Evolutionary conservation across 2,888 invertebrate genomes (phyloP), one percentile per base, ranked within the genome.

Genomic region (Ernsta delagoae): DNA sequence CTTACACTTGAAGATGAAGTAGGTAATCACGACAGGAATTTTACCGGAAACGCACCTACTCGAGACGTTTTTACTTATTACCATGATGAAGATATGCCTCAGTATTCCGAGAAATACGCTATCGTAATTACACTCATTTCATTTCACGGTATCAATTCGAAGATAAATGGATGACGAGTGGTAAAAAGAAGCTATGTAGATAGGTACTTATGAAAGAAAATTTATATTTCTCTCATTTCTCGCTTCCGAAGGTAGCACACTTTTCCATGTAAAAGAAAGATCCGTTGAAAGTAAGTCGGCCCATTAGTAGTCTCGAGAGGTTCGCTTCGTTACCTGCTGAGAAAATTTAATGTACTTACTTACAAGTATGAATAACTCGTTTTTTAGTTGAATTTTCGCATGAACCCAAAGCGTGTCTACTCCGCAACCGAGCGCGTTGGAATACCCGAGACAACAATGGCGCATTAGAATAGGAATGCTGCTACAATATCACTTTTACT

Each of bases 221-320:
- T 48, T 16, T 48, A 48, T 48, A 48, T 48, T 48, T 48, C 48
- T 48, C 16, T 50, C 31, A 11, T 34, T 36, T 31, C 31, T 36
- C 31, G 31, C 56, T 57, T n/a, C 56, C 36, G 7, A 57, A 36
- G 56, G 34, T 12, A 48, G 48, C 48, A 16, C 24, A n/a, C 53
- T 36, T 63, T 63, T 54, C 50, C 41, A 11, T 54, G 36, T 54
- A 34, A 48, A 57, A 54, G 63, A 65, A 59, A 57, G 45, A 59
- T 65, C 2, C 16, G n/a, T 43, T 57, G 65, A 48, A 65, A 48
- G 65, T 57, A 12, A 48, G 57, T 45, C 62, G 53, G 12, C 64
- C 48, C 56, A 64, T 64, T 56, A 56, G 64, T 56, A 64, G 56
- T 64, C 64, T 64, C 34, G n/a, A 34, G 64, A 56, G 45, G 56